These are phyloP conservation scores for Porites rus DNA, from an alignment of 92 coral and sea anemone genomes.

Conservation along the genomic window DNA sequence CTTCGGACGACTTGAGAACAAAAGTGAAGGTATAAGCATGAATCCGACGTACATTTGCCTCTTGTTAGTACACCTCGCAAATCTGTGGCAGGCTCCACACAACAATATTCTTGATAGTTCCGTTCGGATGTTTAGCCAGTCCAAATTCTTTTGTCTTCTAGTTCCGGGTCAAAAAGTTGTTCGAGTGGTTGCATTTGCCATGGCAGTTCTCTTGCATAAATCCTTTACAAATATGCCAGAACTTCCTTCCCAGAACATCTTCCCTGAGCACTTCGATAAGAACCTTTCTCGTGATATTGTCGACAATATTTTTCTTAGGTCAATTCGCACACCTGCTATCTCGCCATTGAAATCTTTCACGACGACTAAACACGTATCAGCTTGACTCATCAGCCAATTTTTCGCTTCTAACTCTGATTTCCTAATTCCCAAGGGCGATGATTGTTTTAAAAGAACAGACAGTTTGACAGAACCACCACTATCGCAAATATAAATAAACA, in stretches of 20 bases:
- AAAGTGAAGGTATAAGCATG: constrained; percentile 50
- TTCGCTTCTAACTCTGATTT: background rate
- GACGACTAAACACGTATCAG: background rate
- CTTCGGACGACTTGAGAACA: constrained; percentile 21
- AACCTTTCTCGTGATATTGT: too few species aligned
- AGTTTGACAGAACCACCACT: constrained; percentile 59
- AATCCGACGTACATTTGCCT: constrained; percentile 17
- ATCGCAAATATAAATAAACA: constrained; percentile 60
- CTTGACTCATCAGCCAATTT: constrained; percentile 41
- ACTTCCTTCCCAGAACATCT: too few species aligned
- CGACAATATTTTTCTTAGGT: background rate
- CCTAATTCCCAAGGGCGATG: constrained; percentile 14
- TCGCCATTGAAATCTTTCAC: too few species aligned
- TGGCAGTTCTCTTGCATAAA: constrained; percentile 53
- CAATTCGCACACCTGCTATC: too few species aligned
- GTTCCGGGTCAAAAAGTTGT: constrained; percentile 42
- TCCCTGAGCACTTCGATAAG: too few species aligned
- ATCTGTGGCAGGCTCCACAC: constrained; percentile 56
- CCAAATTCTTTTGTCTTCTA: constrained; percentile 16
- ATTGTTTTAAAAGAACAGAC: constrained; percentile 14
- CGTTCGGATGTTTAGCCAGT: background rate
- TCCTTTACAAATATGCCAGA: background rate
- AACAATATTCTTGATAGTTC: constrained; percentile 13
- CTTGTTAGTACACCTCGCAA: constrained; percentile 26
- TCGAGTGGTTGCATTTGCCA: constrained; percentile 45